Percentiles rank a stretch among this genome's conserved stretches.
These are phyloP conservation scores for Ptychodera flava DNA, from an alignment of 35 echinoderm and acorn worm genomes.

Conservation along the genomic window DNA sequence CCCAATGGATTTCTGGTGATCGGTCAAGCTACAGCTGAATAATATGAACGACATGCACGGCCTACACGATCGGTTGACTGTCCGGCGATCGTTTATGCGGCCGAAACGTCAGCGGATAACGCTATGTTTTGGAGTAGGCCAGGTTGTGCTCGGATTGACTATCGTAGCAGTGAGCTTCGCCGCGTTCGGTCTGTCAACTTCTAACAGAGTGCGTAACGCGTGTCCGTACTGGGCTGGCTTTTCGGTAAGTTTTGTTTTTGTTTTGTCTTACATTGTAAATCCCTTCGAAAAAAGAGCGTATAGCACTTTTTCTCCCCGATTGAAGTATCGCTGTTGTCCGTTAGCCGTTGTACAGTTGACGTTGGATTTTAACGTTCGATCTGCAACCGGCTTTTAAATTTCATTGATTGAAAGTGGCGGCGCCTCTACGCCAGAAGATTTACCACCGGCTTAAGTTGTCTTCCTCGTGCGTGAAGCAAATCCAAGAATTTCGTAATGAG, in stretches of 20 bases:
- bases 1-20: neutral
- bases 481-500: too few relatives aligned
- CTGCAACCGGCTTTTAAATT: too few relatives aligned
- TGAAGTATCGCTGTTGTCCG: too few relatives aligned
- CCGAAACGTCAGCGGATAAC: conserved; percentile 37
- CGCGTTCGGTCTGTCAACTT: conserved; percentile 71
- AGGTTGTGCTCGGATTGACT: conserved; percentile 55
- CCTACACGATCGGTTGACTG: conserved; percentile 13
- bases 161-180: conserved; percentile 71
- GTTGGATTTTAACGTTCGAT: too few relatives aligned
- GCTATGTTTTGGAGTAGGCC: conserved; percentile 59
- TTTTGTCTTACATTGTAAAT: too few relatives aligned
- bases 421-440: too few relatives aligned
- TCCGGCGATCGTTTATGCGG: conserved; percentile 16
- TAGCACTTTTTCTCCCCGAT: too few relatives aligned
- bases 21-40: neutral
- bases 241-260: conserved; percentile 52
- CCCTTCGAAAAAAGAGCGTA: too few relatives aligned
- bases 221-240: conserved; percentile 89
- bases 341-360: too few relatives aligned
- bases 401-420: too few relatives aligned
- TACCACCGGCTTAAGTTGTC: too few relatives aligned
- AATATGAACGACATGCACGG: neutral
- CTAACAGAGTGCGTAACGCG: conserved; percentile 68
- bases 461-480: too few relatives aligned